Evolutionary conservation across 2,113 vertebrate species (phyloP).

Genomic region (Baryphthengus martii): DNA sequence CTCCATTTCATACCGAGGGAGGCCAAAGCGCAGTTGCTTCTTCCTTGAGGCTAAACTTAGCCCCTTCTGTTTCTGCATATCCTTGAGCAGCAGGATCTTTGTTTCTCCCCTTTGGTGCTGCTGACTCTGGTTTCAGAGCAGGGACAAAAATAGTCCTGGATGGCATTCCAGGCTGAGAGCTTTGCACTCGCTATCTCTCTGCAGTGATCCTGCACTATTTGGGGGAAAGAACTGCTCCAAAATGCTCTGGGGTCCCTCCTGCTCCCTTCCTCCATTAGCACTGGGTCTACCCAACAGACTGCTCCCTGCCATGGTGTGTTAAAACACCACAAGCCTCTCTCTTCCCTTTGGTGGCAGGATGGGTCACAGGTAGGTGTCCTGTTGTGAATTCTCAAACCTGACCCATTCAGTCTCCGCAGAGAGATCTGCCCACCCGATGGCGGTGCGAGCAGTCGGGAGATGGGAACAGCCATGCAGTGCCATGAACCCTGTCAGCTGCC

Average conservation of each 20-base stretch:
- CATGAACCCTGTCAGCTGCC: rapidly evolving
- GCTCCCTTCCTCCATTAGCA: rapidly evolving
- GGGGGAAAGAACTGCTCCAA: background rate
- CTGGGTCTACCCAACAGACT: background rate
- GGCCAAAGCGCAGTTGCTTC: background rate
- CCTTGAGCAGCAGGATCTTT: background rate
- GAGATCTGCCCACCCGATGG: rapidly evolving
- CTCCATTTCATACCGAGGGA: background rate
- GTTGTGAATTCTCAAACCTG: background rate
- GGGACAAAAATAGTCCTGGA: conserved; percentile 51
- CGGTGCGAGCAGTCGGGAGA: rapidly evolving
- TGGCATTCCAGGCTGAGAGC: background rate
- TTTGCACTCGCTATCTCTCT: background rate
- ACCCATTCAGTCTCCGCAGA: rapidly evolving
- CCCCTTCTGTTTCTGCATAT: background rate
- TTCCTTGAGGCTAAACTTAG: conserved; percentile 59
- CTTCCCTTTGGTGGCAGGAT: background rate
- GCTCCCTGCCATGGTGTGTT: background rate
- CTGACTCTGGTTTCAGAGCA: conserved; percentile 1
- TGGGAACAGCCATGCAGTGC: background rate
- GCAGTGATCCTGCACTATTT: background rate
- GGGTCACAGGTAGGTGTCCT: rapidly evolving
- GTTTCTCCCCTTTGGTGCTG: background rate
- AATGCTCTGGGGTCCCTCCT: background rate
- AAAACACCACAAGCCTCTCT: background rate